A percentile compares a stretch with the other conserved stretches of the same genome.
phyloP scores from a whole-genome alignment of 2,113 vertebrate species.

The Halcyon malimbica region DNA sequence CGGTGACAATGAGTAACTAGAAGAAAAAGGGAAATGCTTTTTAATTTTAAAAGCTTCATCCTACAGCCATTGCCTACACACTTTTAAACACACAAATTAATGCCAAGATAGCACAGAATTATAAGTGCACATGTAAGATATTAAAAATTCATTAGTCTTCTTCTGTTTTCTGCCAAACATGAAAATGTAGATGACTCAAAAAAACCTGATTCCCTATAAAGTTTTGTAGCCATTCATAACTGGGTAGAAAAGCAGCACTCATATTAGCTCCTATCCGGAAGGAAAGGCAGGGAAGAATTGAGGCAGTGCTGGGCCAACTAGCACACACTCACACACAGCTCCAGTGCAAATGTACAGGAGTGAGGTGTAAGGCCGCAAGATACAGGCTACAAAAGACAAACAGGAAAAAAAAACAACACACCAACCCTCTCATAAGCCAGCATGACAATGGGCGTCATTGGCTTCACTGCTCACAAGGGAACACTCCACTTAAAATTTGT shows the following conservation, averaged over 20 bases:
- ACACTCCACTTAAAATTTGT: neutral
- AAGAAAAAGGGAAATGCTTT: neutral
- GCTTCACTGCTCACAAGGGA: neutral
- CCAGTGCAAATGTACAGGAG: accelerated
- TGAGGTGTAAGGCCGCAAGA: neutral
- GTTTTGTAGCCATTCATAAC: neutral
- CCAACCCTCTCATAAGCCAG: neutral
- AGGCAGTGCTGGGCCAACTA: neutral
- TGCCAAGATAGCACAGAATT: neutral
- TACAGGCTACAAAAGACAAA: neutral
- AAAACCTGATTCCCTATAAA: neutral
- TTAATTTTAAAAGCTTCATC: neutral
- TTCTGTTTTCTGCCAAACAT: neutral
- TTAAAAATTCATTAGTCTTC: neutral
- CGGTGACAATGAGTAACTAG: neutral
- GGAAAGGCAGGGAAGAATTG: neutral
- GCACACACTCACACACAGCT: accelerated
- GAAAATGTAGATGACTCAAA: neutral
- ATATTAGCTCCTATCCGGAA: neutral
- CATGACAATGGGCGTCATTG: neutral
- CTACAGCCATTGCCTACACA: neutral
- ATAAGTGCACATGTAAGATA: neutral
- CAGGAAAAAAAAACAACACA: neutral
- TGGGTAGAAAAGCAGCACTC: neutral
- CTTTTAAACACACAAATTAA: neutral